phyloP scores from a whole-genome alignment of 2,888 invertebrate species.

The Abscondita cerata region DNA sequence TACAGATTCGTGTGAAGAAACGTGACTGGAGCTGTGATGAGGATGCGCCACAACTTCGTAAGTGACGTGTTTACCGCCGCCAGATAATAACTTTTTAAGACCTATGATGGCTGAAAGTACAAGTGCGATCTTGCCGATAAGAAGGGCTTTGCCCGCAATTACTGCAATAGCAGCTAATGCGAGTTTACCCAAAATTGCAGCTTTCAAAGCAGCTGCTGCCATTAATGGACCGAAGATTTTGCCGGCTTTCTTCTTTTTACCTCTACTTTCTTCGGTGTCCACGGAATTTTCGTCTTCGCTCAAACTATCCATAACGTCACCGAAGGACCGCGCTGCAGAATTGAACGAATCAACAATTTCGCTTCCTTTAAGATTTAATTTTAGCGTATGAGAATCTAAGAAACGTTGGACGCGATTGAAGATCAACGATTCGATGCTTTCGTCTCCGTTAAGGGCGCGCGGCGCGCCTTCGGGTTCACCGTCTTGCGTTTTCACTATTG shows the following conservation, averaged over 20 bases:
- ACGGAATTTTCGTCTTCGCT: constrained; percentile 65
- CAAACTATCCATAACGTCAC: constrained; percentile 72
- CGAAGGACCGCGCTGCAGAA: constrained; percentile 80
- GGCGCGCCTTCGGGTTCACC: constrained; percentile 79
- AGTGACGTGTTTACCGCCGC: constrained; percentile 80
- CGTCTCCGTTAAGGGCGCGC: constrained; percentile 71
- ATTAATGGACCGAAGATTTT: constrained; percentile 81
- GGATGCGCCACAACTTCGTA: constrained; percentile 89
- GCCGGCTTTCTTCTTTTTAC: constrained; percentile 81
- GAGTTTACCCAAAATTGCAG: constrained; percentile 79
- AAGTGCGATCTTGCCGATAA: constrained; percentile 85
- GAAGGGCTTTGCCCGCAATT: constrained; percentile 84
- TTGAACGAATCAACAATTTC: constrained; percentile 83
- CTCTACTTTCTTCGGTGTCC: constrained; percentile 72
- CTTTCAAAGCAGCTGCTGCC: constrained; percentile 77
- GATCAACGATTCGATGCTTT: constrained; percentile 69
- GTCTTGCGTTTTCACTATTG: constrained; percentile 75
- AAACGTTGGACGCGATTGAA: constrained; percentile 76
- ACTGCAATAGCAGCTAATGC: constrained; percentile 83
- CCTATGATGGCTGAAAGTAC: constrained; percentile 85
- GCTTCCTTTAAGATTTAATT: constrained; percentile 84
- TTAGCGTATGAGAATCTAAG: constrained; percentile 80
- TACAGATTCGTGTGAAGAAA: constrained; percentile 71
- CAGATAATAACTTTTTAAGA: constrained; percentile 78
- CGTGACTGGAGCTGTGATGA: constrained; percentile 75